These are phyloP conservation scores for Masticophis lateralis DNA, from an alignment of 2,797 vertebrate species.

Conservation along the genomic window DNA sequence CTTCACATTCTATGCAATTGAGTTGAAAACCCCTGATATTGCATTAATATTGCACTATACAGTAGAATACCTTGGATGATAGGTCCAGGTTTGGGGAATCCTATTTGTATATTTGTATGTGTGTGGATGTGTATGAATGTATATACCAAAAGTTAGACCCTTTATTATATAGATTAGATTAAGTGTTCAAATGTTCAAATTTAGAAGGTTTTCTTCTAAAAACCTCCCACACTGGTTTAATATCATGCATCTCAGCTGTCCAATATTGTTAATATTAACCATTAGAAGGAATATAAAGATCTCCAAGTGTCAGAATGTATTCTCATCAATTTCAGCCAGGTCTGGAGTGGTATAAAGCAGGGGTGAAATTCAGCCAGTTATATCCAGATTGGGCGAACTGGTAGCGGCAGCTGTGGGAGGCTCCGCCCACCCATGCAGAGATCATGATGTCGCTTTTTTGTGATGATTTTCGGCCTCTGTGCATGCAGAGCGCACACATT, in stretches of 20 bases:
- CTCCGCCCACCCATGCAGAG: too few relatives aligned
- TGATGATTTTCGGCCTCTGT: too few relatives aligned
- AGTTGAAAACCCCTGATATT: too few relatives aligned
- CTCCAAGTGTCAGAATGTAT: not conserved
- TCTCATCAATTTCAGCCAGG: not conserved
- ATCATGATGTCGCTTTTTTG: too few relatives aligned
- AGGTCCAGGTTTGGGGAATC: not conserved
- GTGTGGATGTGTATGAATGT: not conserved
- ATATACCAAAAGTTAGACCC: not conserved
- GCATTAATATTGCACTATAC: too few relatives aligned
- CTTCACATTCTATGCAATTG: too few relatives aligned
- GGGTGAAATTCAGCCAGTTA: too few relatives aligned
- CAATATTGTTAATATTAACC: not conserved
- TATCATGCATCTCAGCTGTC: not conserved
- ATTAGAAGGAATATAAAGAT: not conserved
- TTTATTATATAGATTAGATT: not conserved
- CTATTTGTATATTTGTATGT: not conserved
- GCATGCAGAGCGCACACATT: too few relatives aligned
- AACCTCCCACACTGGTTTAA: not conserved
- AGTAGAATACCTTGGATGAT: not conserved
- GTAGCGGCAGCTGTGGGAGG: too few relatives aligned
- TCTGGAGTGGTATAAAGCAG: not conserved
- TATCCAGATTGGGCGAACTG: too few relatives aligned
- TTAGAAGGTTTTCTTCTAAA: not conserved
- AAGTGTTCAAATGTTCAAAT: not conserved